Evolutionary conservation across 2,888 invertebrate genomes (phyloP).

Genomic region (Mimachlamys varia): DNA sequence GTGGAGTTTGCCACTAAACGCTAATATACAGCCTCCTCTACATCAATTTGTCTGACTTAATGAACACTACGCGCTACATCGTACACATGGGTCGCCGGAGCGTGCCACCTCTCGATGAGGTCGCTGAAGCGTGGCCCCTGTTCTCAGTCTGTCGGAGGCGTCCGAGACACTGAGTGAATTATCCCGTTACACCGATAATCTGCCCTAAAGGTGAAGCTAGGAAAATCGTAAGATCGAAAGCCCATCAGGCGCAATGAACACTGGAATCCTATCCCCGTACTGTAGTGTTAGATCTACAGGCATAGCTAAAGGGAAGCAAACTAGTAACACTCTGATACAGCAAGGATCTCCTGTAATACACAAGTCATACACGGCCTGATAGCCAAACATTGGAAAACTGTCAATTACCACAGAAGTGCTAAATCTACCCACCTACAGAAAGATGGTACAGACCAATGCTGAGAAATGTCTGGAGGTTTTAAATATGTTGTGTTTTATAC

Average conservation of each 20-base stretch:
- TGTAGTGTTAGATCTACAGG: not conserved
- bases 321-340: not conserved
- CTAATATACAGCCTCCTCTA: conserved; percentile 10
- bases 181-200: conserved; percentile 20
- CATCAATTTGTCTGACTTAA: conserved; percentile 27
- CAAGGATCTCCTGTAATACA: not conserved
- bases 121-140: conserved; percentile 25
- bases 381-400: not conserved
- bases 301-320: not conserved
- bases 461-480: not conserved
- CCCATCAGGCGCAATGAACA: not conserved
- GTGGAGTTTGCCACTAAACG: not conserved
- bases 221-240: not conserved
- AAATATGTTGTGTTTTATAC: not conserved
- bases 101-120: conserved; percentile 31
- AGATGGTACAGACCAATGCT: not conserved
- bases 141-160: not conserved
- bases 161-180: not conserved
- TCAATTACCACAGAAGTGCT: not conserved
- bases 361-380: not conserved
- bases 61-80: conserved; percentile 20
- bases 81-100: conserved; percentile 21
- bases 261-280: not conserved
- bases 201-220: not conserved
- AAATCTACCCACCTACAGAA: not conserved